phyloP scores from a whole-genome alignment of 2,888 invertebrate genomes.

The Slavum lentiscoides region DNA sequence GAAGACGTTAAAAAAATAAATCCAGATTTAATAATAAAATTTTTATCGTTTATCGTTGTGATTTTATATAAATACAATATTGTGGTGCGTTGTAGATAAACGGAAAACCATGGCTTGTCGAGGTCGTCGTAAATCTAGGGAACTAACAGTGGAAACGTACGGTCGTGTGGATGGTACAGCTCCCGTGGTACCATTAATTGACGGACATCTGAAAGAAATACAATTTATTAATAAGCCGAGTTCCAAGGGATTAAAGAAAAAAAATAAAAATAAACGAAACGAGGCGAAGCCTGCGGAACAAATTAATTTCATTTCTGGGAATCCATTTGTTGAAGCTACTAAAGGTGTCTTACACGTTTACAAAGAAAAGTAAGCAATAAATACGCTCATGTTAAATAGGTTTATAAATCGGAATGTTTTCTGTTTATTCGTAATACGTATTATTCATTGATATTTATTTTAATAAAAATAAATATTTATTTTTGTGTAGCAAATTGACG shows the following conservation, averaged over 20 bases:
- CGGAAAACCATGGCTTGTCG: conserved; percentile 61
- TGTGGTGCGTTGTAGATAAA: conserved; percentile 36
- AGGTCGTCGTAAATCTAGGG: conserved; percentile 71
- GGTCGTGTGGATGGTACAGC: conserved; percentile 21
- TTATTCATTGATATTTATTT: conserved; percentile 34
- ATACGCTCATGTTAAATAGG: neutral
- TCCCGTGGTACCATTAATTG: conserved; percentile 26
- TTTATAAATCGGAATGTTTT: neutral
- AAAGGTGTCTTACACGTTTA: conserved; percentile 96
- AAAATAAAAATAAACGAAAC: conserved; percentile 31
- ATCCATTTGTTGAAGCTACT: conserved; percentile 94
- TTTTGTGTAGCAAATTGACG: conserved; percentile 70
- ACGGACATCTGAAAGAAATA: conserved; percentile 26
- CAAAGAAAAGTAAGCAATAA: conserved; percentile 84
- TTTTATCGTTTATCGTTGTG: too few relatives aligned
- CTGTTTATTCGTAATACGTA: conserved; percentile 38
- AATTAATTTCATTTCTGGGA: conserved; percentile 73
- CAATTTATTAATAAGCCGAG: conserved; percentile 40
- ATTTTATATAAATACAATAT: neutral
- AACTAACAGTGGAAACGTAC: conserved; percentile 78
- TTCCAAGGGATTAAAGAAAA: conserved; percentile 25
- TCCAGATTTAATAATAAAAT: too few relatives aligned
- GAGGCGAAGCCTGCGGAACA: conserved; percentile 32
- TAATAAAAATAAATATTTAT: too few relatives aligned
- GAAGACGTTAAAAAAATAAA: too few relatives aligned